phyloP scores from a whole-genome alignment of 2,113 vertebrate species.

The Callospermophilus lateralis region DNA sequence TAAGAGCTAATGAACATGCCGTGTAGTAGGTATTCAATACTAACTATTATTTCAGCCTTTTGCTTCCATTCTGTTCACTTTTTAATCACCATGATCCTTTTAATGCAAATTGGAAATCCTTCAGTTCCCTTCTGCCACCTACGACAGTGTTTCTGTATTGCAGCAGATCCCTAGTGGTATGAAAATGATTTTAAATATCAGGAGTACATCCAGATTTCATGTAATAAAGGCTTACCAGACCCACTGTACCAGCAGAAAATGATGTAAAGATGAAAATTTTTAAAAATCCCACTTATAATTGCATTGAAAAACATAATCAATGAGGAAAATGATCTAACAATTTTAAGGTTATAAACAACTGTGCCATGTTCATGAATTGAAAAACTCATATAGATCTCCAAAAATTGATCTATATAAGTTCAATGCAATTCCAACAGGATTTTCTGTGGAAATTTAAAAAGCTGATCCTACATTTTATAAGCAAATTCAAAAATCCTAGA shows the following conservation, averaged over 20 bases:
- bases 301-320: background rate
- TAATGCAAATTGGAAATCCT: background rate
- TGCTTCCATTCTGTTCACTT: background rate
- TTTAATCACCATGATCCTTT: slow-evolving; percentile 21
- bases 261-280: background rate
- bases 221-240: background rate
- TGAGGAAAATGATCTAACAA: slow-evolving; percentile 49
- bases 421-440: background rate
- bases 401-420: background rate
- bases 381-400: slow-evolving; percentile 37
- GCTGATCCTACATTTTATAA: background rate
- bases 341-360: slow-evolving; percentile 24
- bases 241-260: background rate
- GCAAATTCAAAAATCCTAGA: slow-evolving; percentile 31
- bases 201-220: background rate
- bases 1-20: background rate
- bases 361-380: background rate
- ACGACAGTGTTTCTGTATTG: background rate
- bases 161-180: background rate
- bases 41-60: background rate
- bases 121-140: background rate
- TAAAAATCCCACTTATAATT: background rate
- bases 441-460: slow-evolving; percentile 39
- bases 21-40: background rate
- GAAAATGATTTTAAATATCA: background rate